Percentiles rank a stretch among this genome's conserved stretches.
Conservation (phyloP, 1,140 invertebrate species). For the Saccostrea echinata region DNA sequence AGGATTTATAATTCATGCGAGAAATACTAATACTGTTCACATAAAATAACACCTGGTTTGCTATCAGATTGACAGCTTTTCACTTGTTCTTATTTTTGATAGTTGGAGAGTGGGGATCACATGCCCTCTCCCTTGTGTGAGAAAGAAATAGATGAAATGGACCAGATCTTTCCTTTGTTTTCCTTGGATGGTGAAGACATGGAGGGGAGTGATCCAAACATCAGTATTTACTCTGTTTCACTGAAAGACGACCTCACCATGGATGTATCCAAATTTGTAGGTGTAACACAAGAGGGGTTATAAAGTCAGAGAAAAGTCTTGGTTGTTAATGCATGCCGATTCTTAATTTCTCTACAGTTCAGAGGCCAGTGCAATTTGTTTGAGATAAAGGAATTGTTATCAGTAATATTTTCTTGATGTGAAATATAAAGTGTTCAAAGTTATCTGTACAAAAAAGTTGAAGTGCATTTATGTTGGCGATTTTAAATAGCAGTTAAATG, state of each 20-base stretch:
- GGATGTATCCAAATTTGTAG: slow-evolving; percentile 25
- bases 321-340: neutral
- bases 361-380: neutral
- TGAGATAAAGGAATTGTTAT: neutral
- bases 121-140: slow-evolving; percentile 18
- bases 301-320: neutral
- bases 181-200: neutral
- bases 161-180: neutral
- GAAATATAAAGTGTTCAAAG: too few species aligned
- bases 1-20: too few species aligned
- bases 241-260: neutral
- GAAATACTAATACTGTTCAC: too few species aligned
- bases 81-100: neutral
- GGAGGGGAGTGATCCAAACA: neutral
- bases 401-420: too few species aligned
- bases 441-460: too few species aligned
- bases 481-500: too few species aligned
- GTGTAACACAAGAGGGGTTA: neutral
- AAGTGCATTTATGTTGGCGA: too few species aligned
- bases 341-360: neutral
- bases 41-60: too few species aligned
- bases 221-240: slow-evolving; percentile 14
- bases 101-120: slow-evolving; percentile 20
- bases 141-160: neutral
- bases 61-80: too few species aligned